Percentiles rank a stretch among this genome's conserved stretches.
phyloP scores from a whole-genome alignment of 2,888 invertebrate genomes.

The Aleiodes leptofemur region DNA sequence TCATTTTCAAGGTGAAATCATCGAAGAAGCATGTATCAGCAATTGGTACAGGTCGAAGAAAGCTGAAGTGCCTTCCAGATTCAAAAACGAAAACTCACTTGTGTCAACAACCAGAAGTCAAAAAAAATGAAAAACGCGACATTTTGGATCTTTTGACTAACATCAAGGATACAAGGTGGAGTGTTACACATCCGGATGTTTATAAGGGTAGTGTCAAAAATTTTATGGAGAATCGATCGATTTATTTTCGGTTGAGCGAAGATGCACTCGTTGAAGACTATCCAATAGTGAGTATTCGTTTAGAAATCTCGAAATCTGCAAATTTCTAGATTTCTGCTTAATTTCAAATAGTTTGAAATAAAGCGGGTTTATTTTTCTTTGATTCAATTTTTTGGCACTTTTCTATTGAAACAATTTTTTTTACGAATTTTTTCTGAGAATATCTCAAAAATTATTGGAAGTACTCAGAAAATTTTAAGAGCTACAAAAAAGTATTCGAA shows the following conservation, averaged over 20 bases:
- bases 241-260: constrained; percentile 79
- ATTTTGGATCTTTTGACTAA: constrained; percentile 79
- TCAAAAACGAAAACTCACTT: background rate
- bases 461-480: too few relatives aligned
- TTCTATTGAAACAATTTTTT: too few relatives aligned
- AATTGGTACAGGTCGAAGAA: background rate
- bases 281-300: constrained; percentile 74
- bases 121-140: constrained; percentile 77
- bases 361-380: too few relatives aligned
- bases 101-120: constrained; percentile 41
- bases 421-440: too few relatives aligned
- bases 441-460: too few relatives aligned
- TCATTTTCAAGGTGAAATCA: background rate
- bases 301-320: too few relatives aligned
- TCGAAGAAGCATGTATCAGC: background rate
- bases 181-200: constrained; percentile 77
- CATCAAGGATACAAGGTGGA: constrained; percentile 78
- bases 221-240: constrained; percentile 81
- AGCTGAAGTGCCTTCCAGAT: background rate
- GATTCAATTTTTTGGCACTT: too few relatives aligned
- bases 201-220: constrained; percentile 78
- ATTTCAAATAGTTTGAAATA: too few relatives aligned
- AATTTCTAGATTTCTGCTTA: too few relatives aligned
- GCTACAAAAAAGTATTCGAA: too few relatives aligned
- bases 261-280: constrained; percentile 79